phyloP scores from a whole-genome alignment of 1,140 invertebrate species.

The Anastatus disparis region DNA sequence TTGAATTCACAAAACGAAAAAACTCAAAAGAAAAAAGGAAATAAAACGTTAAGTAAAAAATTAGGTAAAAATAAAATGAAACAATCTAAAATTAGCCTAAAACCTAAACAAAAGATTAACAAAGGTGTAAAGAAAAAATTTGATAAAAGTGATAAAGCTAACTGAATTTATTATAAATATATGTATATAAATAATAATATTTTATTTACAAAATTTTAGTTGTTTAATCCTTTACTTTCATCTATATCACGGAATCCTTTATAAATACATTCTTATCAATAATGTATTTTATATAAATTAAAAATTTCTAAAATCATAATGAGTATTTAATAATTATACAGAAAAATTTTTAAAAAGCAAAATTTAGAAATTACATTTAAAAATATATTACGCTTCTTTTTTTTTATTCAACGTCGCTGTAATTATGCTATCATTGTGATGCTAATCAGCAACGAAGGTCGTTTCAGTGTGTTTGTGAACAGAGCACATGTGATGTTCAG shows the following conservation, averaged over 20 bases:
- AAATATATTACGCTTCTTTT: background rate
- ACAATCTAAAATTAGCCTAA: background rate
- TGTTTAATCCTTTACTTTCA: too few relatives aligned
- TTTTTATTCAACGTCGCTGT: background rate
- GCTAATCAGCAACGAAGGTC: too few relatives aligned
- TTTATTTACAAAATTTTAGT: background rate
- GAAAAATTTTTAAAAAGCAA: too few relatives aligned
- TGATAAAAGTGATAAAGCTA: constrained; percentile 4
- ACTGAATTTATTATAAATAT: constrained; percentile 5
- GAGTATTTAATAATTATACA: too few relatives aligned
- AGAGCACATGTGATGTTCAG: too few relatives aligned
- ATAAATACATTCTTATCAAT: too few relatives aligned
- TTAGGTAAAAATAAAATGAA: background rate
- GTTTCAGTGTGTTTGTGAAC: too few relatives aligned
- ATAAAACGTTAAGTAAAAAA: background rate
- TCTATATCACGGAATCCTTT: too few relatives aligned
- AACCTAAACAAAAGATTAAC: background rate
- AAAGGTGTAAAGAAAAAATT: background rate
- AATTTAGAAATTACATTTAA: background rate
- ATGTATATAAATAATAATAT: too few relatives aligned
- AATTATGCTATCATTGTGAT: too few relatives aligned
- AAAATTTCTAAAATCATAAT: too few relatives aligned
- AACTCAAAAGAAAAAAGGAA: background rate
- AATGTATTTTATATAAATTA: too few relatives aligned
- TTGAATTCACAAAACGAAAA: background rate